phyloP scores from a whole-genome alignment of 1,140 invertebrate genomes.

The Spodoptera frugiperda region DNA sequence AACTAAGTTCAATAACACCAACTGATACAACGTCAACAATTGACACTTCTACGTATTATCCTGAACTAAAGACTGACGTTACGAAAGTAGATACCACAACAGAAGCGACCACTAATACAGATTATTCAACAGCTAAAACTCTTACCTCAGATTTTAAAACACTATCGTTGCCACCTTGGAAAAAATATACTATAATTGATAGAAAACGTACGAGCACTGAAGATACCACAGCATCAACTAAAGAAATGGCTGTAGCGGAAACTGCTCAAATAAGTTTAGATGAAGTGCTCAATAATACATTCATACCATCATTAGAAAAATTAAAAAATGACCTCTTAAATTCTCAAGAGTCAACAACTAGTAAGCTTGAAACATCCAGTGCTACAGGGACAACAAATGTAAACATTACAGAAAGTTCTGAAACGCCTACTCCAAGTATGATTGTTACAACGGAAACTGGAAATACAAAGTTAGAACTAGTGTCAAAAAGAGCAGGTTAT shows the following conservation, averaged over 20 bases:
- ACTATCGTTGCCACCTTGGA: slow-evolving; percentile 56
- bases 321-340: slow-evolving; percentile 63
- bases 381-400: not conserved
- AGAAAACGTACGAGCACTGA: slow-evolving; percentile 59
- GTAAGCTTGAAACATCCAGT: not conserved
- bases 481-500: slow-evolving; percentile 74
- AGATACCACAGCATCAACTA: slow-evolving; percentile 28
- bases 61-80: not conserved
- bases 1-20: not conserved
- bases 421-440: not conserved
- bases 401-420: not conserved
- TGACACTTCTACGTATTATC: not conserved
- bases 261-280: slow-evolving; percentile 58
- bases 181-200: slow-evolving; percentile 70
- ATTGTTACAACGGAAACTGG: not conserved
- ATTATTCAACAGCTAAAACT: not conserved
- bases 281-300: slow-evolving; percentile 58
- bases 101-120: not conserved
- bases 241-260: slow-evolving; percentile 49
- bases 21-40: not conserved
- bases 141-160: not conserved
- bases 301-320: slow-evolving; percentile 65
- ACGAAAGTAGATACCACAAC: slow-evolving; percentile 3
- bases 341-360: slow-evolving; percentile 15
- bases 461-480: slow-evolving; percentile 53